phyloP scores from a whole-genome alignment of 2,797 vertebrate species.

The Lacerta agilis region DNA sequence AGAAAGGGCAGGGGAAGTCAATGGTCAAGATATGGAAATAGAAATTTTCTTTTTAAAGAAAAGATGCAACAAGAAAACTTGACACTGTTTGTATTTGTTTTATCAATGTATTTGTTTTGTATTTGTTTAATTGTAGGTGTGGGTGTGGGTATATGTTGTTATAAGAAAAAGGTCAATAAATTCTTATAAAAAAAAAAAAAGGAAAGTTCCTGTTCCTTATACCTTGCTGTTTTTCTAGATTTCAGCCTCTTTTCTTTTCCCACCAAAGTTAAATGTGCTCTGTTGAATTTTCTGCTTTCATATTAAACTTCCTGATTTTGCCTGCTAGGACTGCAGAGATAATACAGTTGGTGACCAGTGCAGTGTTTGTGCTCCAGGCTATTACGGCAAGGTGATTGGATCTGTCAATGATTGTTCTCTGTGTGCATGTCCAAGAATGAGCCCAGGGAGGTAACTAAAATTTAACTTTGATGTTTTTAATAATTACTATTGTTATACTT shows the following conservation, averaged over 20 bases:
- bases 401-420: conserved; percentile 85
- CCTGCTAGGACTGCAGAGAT: conserved; percentile 85
- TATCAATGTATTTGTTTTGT: too few species aligned
- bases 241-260: not conserved
- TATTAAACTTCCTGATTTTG: conserved; percentile 51
- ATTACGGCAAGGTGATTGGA: conserved; percentile 87
- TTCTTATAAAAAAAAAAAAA: too few species aligned
- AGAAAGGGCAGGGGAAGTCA: too few species aligned
- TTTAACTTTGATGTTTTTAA: conserved; percentile 13
- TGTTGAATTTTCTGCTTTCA: not conserved
- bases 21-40: too few species aligned
- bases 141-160: too few species aligned
- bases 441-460: conserved; percentile 78
- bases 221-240: not conserved
- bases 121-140: too few species aligned
- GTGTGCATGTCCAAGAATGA: conserved; percentile 88
- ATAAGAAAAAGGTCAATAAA: too few species aligned
- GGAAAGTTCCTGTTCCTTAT: not conserved
- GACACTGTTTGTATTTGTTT: too few species aligned
- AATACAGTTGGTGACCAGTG: conserved; percentile 87
- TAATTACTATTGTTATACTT: not conserved
- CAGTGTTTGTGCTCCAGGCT: conserved; percentile 83
- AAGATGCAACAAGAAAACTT: too few species aligned
- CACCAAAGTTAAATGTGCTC: not conserved
- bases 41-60: too few species aligned